phyloP scores from a whole-genome alignment of 2,888 invertebrate genomes.

The Cosmia trapezina region DNA sequence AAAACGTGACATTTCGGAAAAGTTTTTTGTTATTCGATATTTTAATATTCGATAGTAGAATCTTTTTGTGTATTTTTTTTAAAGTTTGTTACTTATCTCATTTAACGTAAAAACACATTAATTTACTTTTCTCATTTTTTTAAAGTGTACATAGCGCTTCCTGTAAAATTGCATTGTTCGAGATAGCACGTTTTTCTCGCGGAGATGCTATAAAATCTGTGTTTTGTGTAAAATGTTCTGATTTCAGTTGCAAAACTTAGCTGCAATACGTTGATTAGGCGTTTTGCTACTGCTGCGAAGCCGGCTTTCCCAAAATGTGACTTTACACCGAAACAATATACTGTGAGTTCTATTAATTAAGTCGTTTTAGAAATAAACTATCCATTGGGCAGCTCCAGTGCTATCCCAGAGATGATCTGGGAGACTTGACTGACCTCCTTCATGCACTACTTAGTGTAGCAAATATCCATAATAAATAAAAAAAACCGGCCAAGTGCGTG shows the following conservation, averaged over 20 bases:
- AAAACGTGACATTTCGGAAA: too few species aligned
- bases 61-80: too few species aligned
- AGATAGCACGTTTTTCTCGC: too few species aligned
- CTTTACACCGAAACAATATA: conserved; percentile 78
- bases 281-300: conserved; percentile 59
- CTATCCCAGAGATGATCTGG: not conserved
- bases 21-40: too few species aligned
- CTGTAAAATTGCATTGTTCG: too few species aligned
- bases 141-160: too few species aligned
- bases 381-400: not conserved
- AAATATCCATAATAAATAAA: too few species aligned
- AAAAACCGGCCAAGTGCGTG: too few species aligned
- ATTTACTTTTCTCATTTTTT: too few species aligned
- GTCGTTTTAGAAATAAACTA: not conserved
- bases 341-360: conserved; percentile 70
- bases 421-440: not conserved
- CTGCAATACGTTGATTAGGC: conserved; percentile 57
- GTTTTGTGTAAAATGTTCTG: conserved; percentile 21
- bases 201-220: conserved; percentile 28
- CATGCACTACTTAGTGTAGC: too few species aligned
- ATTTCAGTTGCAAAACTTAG: conserved; percentile 64
- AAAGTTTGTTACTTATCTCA: not conserved
- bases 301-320: conserved; percentile 70
- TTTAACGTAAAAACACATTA: not conserved
- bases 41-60: too few species aligned